Conservation (phyloP, 92 coral and sea anemone species). For the Parazoanthus darwini region DNA sequence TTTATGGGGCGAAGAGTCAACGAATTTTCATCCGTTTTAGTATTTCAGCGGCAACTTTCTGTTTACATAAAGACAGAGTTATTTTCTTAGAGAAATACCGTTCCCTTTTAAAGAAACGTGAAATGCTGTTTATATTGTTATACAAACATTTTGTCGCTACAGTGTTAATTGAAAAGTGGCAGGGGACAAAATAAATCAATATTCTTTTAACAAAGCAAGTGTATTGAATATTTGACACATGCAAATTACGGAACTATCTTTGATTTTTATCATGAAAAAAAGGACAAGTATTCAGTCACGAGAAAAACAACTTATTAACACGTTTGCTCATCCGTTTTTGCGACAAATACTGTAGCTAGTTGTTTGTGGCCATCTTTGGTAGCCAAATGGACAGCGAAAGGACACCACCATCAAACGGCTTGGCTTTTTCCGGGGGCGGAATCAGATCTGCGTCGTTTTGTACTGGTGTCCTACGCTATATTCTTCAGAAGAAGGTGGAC, state of each 20-base stretch:
- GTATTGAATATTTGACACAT: not conserved
- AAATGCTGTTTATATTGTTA: not conserved
- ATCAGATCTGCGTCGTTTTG: conserved; percentile 73
- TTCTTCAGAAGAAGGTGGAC: conserved; percentile 56
- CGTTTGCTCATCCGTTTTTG: not conserved
- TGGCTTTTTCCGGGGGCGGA: conserved; percentile 78
- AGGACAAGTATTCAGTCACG: not conserved
- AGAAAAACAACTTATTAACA: not conserved
- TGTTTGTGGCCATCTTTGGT: not conserved
- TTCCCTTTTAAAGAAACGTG: not conserved
- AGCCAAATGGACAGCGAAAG: conserved; percentile 14
- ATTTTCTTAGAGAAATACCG: not conserved
- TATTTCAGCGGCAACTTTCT: too few species aligned
- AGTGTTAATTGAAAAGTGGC: not conserved
- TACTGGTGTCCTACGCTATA: conserved; percentile 67
- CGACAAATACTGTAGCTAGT: not conserved
- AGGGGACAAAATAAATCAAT: not conserved
- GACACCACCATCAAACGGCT: conserved; percentile 36
- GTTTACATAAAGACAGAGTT: too few species aligned
- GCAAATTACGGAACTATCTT: not conserved
- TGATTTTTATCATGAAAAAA: not conserved
- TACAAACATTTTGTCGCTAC: not conserved
- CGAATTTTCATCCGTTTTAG: too few species aligned
- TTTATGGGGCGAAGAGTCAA: too few species aligned
- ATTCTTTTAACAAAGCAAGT: not conserved